These are phyloP conservation scores for Tipula lateralis DNA, from an alignment of 2,888 invertebrate genomes.

Conservation along the genomic window DNA sequence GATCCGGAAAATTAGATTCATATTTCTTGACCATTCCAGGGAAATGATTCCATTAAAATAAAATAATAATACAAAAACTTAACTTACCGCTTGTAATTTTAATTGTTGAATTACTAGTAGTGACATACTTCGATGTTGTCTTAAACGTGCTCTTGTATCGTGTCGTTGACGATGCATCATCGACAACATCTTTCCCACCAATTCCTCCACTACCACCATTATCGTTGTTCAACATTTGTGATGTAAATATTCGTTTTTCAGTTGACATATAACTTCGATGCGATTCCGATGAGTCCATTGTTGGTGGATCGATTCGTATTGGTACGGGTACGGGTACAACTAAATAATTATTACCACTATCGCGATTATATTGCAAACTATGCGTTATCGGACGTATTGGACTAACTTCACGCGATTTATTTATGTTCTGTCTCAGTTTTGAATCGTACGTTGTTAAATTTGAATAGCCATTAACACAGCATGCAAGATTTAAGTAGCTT, in stretches of 20 bases:
- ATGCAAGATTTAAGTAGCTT: slow-evolving; percentile 81
- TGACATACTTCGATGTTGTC: slow-evolving; percentile 27
- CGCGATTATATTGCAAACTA: slow-evolving; percentile 51
- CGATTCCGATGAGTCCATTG: slow-evolving; percentile 30
- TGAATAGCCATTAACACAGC: slow-evolving; percentile 86
- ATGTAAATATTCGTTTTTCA: slow-evolving; percentile 31
- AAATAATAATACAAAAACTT: not conserved
- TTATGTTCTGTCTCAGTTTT: slow-evolving; percentile 67
- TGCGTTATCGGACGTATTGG: slow-evolving; percentile 58
- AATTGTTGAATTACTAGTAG: not conserved
- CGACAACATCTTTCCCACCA: slow-evolving; percentile 32
- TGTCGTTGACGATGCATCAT: slow-evolving; percentile 33
- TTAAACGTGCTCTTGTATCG: slow-evolving; percentile 31
- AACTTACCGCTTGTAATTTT: slow-evolving; percentile 34
- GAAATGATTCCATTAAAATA: not conserved
- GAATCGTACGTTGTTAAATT: slow-evolving; percentile 83
- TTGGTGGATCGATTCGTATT: slow-evolving; percentile 20
- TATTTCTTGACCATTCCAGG: no score
- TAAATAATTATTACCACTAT: slow-evolving; percentile 51
- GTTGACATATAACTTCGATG: slow-evolving; percentile 31
- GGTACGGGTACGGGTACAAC: slow-evolving; percentile 50
- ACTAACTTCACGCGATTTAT: slow-evolving; percentile 66
- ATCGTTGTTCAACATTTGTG: slow-evolving; percentile 28
- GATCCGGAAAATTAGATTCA: no score
- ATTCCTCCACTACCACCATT: not conserved